Conservation (phyloP, 1,140 invertebrate species). For the Hylaeus anthracinus region DNA sequence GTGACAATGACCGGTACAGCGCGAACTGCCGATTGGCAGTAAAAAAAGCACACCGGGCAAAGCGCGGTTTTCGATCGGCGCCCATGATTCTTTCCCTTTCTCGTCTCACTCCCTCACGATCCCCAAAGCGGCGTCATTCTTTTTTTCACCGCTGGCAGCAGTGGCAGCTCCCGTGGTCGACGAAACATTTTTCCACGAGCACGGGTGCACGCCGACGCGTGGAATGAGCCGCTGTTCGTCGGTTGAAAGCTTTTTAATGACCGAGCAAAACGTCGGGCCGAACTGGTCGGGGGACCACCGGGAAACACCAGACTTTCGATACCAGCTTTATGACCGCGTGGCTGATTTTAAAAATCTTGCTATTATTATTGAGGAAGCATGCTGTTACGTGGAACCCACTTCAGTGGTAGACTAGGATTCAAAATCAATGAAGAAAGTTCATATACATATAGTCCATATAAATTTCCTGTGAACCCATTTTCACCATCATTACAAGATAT, state of each 20-base stretch:
- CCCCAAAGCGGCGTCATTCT: neutral
- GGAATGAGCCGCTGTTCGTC: conserved; percentile 63
- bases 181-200: conserved; percentile 73
- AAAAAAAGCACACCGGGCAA: conserved; percentile 44
- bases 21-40: conserved; percentile 46
- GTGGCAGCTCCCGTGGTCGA: conserved; percentile 64
- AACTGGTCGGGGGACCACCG: conserved; percentile 12
- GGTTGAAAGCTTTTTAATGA: conserved; percentile 75
- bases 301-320: neutral
- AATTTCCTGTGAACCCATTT: too few species aligned
- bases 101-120: neutral
- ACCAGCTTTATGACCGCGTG: neutral
- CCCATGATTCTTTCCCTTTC: conserved; percentile 9
- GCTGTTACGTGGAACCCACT: too few species aligned
- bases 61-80: conserved; percentile 54
- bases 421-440: too few species aligned
- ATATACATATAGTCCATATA: too few species aligned
- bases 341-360: neutral
- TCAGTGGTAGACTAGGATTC: too few species aligned
- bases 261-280: conserved; percentile 61
- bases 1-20: conserved; percentile 44
- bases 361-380: neutral
- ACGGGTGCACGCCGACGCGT: conserved; percentile 63
- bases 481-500: too few species aligned
- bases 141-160: conserved; percentile 58